Base-by-base conservation (phyloP, 2,797 vertebrate species). In the Hoplostethus mediterraneus region DNA sequence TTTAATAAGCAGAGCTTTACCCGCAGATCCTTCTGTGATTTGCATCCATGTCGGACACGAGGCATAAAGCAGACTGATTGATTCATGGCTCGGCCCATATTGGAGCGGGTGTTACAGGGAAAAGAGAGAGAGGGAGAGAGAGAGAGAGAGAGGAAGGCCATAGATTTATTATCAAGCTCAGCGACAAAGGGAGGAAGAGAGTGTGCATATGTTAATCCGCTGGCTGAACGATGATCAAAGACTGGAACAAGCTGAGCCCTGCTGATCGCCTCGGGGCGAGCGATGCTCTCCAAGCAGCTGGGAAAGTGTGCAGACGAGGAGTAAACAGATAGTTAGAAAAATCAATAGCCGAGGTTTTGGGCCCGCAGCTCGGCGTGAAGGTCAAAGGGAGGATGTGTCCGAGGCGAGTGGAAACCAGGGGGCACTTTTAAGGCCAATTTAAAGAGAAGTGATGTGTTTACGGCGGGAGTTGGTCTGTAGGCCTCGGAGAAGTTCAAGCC, bases 261-360 rank as follows among this genome's bases (percentile, higher is more conserved):
- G 93, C 94, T 94, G 95, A 95, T 95, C 92, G 96, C 96, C 96
- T 94, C 86, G 86, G 94, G 96, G 94, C 95, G 91, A 92, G 85
- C 86, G 67, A 74, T 83, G 81, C 92, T 92, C 92, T 90, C 90
- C 87, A 88, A 92, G 91, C 90, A 90, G 92, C 91, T 89, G 89
- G 89, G 87, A 81, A 87, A 89, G 90, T 80, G 91, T 76, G 89
- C 88, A 87, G 86, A 84, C 88, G 77, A 91, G 88, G 90, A 91
- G 91, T 92, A 93, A 93, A 93, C 92, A 93, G 85, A 92, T 88
- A 92, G 85, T 92, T 93, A 89, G 85, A 89, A 88, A 91, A 94
- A 94, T 95, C 95, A 92, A 94, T 94, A 93, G 69, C 61, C 6
- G 36, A 68, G 85, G 86, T 89, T 90, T 73, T n/a, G n/a, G 57